Conservation (phyloP, 35 echinoderm and acorn worm genomes). For the Anneissia japonica region DNA sequence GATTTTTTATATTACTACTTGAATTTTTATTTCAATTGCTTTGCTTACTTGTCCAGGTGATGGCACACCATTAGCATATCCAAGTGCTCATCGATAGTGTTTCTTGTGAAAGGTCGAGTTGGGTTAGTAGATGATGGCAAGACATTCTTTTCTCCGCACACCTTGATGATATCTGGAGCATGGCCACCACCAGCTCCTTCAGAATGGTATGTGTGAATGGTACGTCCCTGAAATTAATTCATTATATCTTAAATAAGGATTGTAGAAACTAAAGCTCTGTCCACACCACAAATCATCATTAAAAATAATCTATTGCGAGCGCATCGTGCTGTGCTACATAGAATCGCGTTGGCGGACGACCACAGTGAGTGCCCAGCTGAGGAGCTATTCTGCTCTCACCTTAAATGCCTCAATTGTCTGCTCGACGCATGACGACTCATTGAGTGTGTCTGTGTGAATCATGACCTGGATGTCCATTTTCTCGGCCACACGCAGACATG, state of each 20-base stretch:
- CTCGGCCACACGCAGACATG: conserved; percentile 58
- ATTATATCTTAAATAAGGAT: too few species aligned
- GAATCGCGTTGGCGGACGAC: too few species aligned
- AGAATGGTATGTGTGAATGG: conserved; percentile 81
- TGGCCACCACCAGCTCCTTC: conserved; percentile 84
- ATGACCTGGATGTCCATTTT: conserved; percentile 65
- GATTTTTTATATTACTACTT: too few species aligned
- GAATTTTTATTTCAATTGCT: too few species aligned
- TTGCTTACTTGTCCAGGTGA: conserved; percentile 72
- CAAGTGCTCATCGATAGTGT: conserved; percentile 78
- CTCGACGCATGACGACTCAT: conserved; percentile 53
- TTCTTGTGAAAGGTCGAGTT: conserved; percentile 60
- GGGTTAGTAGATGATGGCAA: conserved; percentile 80
- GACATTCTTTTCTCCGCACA: conserved; percentile 56
- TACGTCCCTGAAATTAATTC: conserved; percentile 62
- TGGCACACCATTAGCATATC: conserved; percentile 90
- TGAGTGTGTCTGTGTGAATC: conserved; percentile 80
- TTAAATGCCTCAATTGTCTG: conserved; percentile 52
- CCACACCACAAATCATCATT: too few species aligned
- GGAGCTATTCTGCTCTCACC: conserved; percentile 1
- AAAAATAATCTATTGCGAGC: too few species aligned
- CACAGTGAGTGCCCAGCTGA: too few species aligned
- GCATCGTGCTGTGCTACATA: too few species aligned
- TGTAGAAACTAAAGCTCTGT: too few species aligned
- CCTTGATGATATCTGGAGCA: conserved; percentile 75